Conservation (phyloP, 2,888 invertebrate genomes). For the Drosophila flavopinicola region DNA sequence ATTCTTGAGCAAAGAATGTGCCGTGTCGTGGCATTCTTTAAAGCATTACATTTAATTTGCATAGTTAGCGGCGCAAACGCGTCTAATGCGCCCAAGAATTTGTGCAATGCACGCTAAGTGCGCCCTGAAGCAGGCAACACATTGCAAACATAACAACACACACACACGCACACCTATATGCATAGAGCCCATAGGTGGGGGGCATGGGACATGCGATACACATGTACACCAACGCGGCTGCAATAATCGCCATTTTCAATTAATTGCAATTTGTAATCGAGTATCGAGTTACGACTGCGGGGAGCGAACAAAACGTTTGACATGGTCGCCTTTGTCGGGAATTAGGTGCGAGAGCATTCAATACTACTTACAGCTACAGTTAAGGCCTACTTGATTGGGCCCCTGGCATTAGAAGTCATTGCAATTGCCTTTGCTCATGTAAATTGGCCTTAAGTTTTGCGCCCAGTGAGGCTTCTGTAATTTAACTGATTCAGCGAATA, state of each 20-base stretch:
- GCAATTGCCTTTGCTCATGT: slow-evolving; percentile 84
- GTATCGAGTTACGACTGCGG: slow-evolving; percentile 74
- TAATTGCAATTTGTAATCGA: slow-evolving; percentile 82
- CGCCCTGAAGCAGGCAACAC: slow-evolving; percentile 46
- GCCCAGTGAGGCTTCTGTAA: slow-evolving; percentile 33
- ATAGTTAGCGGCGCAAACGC: slow-evolving; percentile 34
- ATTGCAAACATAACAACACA: slow-evolving; percentile 6
- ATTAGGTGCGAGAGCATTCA: slow-evolving; percentile 19
- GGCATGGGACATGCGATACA: slow-evolving; percentile 20
- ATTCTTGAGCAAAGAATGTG: slow-evolving; percentile 56
- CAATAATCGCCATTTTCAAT: slow-evolving; percentile 79
- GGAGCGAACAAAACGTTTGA: slow-evolving; percentile 45
- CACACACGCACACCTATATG: slow-evolving; percentile 7
- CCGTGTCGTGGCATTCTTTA: slow-evolving; percentile 56
- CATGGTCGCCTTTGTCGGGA: slow-evolving; percentile 39
- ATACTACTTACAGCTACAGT: slow-evolving; percentile 5
- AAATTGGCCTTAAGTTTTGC: slow-evolving; percentile 82
- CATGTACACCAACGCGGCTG: slow-evolving; percentile 44
- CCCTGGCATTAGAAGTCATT: slow-evolving; percentile 78
- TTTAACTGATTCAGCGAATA: slow-evolving; percentile 22
- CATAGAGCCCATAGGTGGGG: background rate
- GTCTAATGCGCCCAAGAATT: slow-evolving; percentile 69
- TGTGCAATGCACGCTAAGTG: slow-evolving; percentile 46
- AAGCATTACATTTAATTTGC: slow-evolving; percentile 58
- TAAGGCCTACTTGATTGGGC: slow-evolving; percentile 81